A percentile compares a stretch with the other conserved stretches of the same genome.
phyloP scores from a whole-genome alignment of 2,888 invertebrate species.

The Cecidostiba fungosa region DNA sequence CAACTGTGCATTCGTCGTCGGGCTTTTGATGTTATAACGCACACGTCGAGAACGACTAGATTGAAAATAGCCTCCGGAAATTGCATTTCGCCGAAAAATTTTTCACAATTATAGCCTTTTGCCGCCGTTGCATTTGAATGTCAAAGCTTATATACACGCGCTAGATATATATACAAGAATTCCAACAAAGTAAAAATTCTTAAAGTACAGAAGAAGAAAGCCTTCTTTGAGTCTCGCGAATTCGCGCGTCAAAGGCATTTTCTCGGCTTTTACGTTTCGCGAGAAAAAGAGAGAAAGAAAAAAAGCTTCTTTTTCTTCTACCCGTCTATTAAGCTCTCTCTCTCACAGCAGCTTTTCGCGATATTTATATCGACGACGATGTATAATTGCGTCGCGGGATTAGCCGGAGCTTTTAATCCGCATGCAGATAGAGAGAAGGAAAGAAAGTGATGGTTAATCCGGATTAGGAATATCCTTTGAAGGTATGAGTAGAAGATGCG shows the following conservation, averaged over 20 bases:
- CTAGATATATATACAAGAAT: background rate
- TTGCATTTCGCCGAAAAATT: constrained; percentile 20
- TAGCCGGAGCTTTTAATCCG: background rate
- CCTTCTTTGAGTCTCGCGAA: constrained; percentile 34
- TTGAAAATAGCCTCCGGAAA: constrained; percentile 40
- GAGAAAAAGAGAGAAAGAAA: constrained; percentile 7
- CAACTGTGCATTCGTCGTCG: background rate
- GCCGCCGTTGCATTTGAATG: background rate
- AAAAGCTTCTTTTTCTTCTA: background rate
- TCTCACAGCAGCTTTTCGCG: background rate
- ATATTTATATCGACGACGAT: background rate
- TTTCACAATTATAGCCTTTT: constrained; percentile 1
- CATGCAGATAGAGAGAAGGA: background rate
- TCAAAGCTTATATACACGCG: background rate
- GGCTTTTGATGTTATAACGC: constrained; percentile 11
- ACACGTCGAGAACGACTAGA: background rate
- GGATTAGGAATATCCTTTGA: constrained; percentile 6
- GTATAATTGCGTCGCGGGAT: constrained; percentile 9
- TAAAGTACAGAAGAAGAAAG: constrained; percentile 14
- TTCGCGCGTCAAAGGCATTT: constrained; percentile 30
- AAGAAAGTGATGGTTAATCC: constrained; percentile 1
- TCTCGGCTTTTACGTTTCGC: constrained; percentile 37
- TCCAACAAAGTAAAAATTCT: background rate
- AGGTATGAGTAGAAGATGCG: background rate
- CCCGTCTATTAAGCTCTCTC: background rate